Base-by-base conservation (phyloP, 2,888 invertebrate genomes). In the Platycheirus albimanus region DNA sequence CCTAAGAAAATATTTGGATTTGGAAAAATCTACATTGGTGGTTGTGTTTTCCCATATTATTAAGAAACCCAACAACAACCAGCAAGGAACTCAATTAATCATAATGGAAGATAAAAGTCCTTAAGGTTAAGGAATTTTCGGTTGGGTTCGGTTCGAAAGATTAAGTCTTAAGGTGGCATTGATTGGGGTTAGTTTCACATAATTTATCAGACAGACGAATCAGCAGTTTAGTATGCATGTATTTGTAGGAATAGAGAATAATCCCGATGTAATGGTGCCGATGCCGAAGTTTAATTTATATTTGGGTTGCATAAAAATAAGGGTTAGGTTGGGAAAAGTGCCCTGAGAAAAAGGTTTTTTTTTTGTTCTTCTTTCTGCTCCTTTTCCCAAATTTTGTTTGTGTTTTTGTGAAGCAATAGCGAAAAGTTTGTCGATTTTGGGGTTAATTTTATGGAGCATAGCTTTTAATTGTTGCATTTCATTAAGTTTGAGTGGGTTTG, bases 181-280 rank as follows among this genome's bases (percentile, higher is more conserved):
- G 80, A 80, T 80, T 80, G 56, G 75, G 80, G 80, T 80, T 80
- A 70, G 69, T 70, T 75, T 75, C 49, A 64, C 70, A 75, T 80
- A 75, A 80, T 80, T 75, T 80, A 80, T 75, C 70, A 71, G 70
- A 36, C 41, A 47, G 24, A 11, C 61, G 49, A 61, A 52, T 61
- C 61, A 61, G 36, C 8, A 33, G 30, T 6, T 33, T n/a, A n/a
- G n/a, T n/a, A n/a, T n/a, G n/a, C n/a, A n/a, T 33, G 30, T 24
- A 24, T 33, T 33, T 33, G 8, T 7, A 33, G 30, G 30, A n/a
- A n/a, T n/a, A n/a, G n/a, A n/a, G 30, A 33, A 8, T 20, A 36
- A n/a, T n/a, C 15, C 20, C 41, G 30, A 61, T 45, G 15, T 61
- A 61, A 61, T 61, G 45, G 19, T 61, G 61, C 45, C 61, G 61